phyloP scores from a whole-genome alignment of 2,797 vertebrate genomes.

The Gobionotothen gibberifrons region DNA sequence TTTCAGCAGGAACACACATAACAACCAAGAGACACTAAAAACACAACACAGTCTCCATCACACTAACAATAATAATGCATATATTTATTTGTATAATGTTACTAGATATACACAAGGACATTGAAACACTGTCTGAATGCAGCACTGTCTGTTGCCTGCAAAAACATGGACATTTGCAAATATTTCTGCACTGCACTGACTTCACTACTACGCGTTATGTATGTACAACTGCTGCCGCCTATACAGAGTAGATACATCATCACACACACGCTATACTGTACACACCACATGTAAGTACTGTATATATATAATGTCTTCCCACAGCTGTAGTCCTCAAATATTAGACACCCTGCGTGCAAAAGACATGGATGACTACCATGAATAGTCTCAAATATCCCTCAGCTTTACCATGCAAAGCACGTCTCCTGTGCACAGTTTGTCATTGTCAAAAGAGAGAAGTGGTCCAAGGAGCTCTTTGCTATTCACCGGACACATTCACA shows the following conservation, averaged over 20 bases:
- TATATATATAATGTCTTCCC: background rate
- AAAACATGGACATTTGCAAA: conserved; percentile 36
- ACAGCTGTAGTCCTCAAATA: conserved; percentile 1
- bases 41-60: too few relatives aligned
- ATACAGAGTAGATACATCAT: conserved; percentile 14
- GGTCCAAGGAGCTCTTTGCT: conserved; percentile 41
- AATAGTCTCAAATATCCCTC: conserved; percentile 28
- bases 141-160: conserved; percentile 1
- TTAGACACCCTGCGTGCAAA: background rate
- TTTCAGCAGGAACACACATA: too few relatives aligned
- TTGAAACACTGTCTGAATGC: background rate
- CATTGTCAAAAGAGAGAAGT: conserved; percentile 38
- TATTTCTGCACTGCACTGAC: conserved; percentile 14
- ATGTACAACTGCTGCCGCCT: conserved; percentile 14
- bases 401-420: conserved; percentile 42
- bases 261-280: conserved; percentile 1
- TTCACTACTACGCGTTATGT: conserved; percentile 10
- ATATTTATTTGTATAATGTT: background rate
- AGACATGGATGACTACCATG: conserved; percentile 25
- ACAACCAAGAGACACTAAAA: too few relatives aligned
- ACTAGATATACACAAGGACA: background rate
- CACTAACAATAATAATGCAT: background rate
- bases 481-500: conserved; percentile 53
- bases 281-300: background rate
- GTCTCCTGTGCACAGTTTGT: conserved; percentile 12